Percentiles rank a stretch among this genome's conserved stretches.
phyloP scores from a whole-genome alignment of 2,113 vertebrate genomes.

The Tragelaphus strepsiceros region DNA sequence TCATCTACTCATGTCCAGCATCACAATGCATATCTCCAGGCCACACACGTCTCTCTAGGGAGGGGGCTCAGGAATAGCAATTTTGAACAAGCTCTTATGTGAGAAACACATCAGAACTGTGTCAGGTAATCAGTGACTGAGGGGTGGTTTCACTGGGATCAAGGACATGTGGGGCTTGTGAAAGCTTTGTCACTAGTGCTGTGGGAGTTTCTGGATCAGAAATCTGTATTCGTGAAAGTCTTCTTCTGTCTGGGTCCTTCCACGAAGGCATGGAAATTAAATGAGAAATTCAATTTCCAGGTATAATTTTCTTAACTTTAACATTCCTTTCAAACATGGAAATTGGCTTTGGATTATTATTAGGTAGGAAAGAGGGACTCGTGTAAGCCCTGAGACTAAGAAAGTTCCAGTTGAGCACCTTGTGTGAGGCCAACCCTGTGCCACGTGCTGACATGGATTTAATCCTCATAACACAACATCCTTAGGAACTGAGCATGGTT shows the following conservation, averaged over 20 bases:
- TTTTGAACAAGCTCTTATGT: background rate
- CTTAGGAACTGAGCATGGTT: background rate
- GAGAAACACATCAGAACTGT: background rate
- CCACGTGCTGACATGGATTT: fast-evolving
- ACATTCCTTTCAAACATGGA: background rate
- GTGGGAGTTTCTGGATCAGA: background rate
- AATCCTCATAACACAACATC: background rate
- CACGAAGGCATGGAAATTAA: background rate
- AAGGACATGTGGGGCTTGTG: background rate
- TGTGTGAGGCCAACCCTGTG: background rate
- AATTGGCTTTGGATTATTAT: background rate
- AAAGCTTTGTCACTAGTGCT: background rate
- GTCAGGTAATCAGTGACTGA: background rate
- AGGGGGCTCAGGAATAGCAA: background rate
- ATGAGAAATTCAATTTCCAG: background rate
- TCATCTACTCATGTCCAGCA: background rate
- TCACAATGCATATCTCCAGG: background rate
- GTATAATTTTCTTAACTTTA: background rate
- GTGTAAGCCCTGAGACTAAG: background rate
- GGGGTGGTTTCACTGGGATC: background rate
- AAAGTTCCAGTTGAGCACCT: background rate
- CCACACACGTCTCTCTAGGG: background rate
- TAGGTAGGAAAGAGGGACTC: background rate
- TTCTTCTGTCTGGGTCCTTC: background rate
- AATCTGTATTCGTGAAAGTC: background rate